Base-by-base conservation (phyloP, 2,797 vertebrate species). In the Pseudochaenichthys georgianus region DNA sequence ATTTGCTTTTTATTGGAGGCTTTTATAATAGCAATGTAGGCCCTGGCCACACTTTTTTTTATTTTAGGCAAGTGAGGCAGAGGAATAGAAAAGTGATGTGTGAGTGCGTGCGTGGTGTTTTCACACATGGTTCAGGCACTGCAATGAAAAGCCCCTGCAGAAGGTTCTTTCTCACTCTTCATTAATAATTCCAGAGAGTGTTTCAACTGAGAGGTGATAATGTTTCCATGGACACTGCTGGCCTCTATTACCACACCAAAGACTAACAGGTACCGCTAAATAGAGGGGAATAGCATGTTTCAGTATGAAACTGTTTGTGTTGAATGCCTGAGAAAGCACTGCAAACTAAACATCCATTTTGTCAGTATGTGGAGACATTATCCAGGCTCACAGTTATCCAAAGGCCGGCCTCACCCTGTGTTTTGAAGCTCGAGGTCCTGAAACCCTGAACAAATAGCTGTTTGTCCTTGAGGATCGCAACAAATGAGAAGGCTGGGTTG, bases 391-490 rank as follows among this genome's bases (percentile, higher is more conserved):
- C 70, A 74, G 71, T 75, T 73, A 54, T 63, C 66, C 66, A 64
- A 77, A 62, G 11, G 51, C 58, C 78, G 64, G 67, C 80, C 70
- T 87, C 45, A 6, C 69, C 73, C 69, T 81, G 80, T 60, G 74
- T 19, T 42, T 68, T 52, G 68, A 83, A 70, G 38, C 75, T 67
- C 4, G 82, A 78, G 55, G 73, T 66, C 61, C 54, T 55, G 61
- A 80, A 81, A 72, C 59, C 31, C 64, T 54, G 72, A 87, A 90
- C 87, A 92, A 89, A 91, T 83, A 79, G 73, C 84, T 76, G 81
- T 84, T 90, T 93, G 90, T 92, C 87, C 90, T 90, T 90, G 90
- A 88, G 74, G 70, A 69, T 16, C 43, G 70, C 75, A 69, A 45
- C 73, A 65, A 60, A 83, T 73, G 80, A 84, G 84, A 81, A 81